Base-by-base conservation (phyloP, 2,113 vertebrate genomes). In the Albula goreensis region DNA sequence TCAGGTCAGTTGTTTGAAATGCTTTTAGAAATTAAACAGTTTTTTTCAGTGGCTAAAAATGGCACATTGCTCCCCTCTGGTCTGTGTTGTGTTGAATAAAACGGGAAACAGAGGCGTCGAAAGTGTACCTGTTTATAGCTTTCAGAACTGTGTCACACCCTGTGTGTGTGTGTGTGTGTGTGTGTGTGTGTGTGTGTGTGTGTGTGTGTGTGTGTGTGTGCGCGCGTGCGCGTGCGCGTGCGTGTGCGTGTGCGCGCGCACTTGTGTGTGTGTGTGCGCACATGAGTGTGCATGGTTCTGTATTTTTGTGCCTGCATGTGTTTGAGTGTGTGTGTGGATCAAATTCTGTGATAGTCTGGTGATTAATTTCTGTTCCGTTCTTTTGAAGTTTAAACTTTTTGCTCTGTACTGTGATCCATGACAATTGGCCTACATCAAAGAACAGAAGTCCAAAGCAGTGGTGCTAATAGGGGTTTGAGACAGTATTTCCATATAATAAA, bases 21-120 rank as follows among this genome's bases (percentile, higher is more conserved):
- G 87, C 87, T 85, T 91, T 87, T 79, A 87, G 91, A 94, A 94
- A 94, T 89, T 90, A 89, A 91, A 90, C 89, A 3, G 78, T 2
- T 80, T 87, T 81, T 85, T 85, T 85, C 50, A 86, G 86, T 85
- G 66, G 83, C 86, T 92, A 89, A 90, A 91, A 90, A 91, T 87
- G 90, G 83, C 49, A 51, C 8, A 50, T 60, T 79, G 81, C 88
- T 85, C 80, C 74, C 41, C 80, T 84, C 51, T 80, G 83, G 5
- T 48, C 22, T 77, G 48, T 80, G 48, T 41, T 85, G 13, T n/a
- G 81, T 81, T 86, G 41, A n/a, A 85, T 86, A 41, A 22, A 86
- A 9, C 60, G 89, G 86, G 82, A 82, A 74, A 89, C 49, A 85
- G 84, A 89, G 83, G 85, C 79, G 22, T 31, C 50, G 85, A 6